Percentiles rank a stretch among this genome's conserved stretches.
These are phyloP conservation scores for Papilio demoleus DNA, from an alignment of 2,888 invertebrate genomes.

Conservation along the genomic window DNA sequence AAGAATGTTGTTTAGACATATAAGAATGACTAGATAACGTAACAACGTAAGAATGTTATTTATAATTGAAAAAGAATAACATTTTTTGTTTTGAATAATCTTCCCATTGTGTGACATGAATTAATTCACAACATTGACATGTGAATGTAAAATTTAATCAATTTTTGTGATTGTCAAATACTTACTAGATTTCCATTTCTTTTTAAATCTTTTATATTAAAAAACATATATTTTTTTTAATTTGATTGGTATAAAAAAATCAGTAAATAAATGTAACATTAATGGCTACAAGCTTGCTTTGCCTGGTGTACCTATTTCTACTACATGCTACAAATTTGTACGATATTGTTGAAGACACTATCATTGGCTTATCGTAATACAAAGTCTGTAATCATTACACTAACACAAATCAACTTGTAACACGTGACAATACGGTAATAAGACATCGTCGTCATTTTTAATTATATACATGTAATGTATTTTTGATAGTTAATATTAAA, in stretches of 20 bases:
- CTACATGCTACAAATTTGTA: not conserved
- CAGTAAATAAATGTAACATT: not conserved
- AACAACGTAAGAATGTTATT: not conserved
- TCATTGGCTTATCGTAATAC: conserved; percentile 9
- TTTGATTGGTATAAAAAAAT: too few relatives aligned
- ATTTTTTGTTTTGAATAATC: conserved; percentile 1
- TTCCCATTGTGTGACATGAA: not conserved
- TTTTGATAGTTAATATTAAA: too few relatives aligned
- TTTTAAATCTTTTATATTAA: not conserved
- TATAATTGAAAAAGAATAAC: not conserved
- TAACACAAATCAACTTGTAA: not conserved
- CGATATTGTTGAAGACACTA: conserved; percentile 8
- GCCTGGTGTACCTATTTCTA: not conserved
- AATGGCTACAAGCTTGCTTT: not conserved
- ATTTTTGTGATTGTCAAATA: not conserved
- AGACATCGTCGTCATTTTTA: not conserved
- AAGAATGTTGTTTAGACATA: not conserved
- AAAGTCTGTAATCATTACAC: conserved; percentile 4
- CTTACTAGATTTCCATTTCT: not conserved
- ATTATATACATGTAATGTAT: not conserved
- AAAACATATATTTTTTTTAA: too few relatives aligned
- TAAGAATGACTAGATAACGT: not conserved
- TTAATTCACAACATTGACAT: not conserved
- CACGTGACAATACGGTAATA: not conserved
- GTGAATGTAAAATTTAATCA: not conserved